Evolutionary conservation across 2,797 vertebrate genomes (phyloP), one percentile per base, ranked within the genome.

Genomic region (Lemur catta): DNA sequence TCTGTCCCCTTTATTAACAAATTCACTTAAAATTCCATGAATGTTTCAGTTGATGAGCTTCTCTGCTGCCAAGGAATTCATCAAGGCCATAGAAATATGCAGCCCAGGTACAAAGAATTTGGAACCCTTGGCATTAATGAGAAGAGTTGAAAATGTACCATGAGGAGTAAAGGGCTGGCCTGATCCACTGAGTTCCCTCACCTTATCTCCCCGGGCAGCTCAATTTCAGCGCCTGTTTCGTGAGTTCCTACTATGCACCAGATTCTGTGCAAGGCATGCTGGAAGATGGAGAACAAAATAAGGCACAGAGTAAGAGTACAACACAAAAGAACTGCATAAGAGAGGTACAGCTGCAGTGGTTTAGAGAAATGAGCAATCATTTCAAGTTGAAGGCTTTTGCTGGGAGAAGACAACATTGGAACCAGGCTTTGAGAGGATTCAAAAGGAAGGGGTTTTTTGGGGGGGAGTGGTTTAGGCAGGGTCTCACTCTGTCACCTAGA

Each of bases 1-100:
- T 88, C 80, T 50, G 50, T 65, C 67, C 78, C n/a, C 17, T 82
- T 93, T 96, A 92, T 88, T 93, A 88, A 85, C 13, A 14, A 61
- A 55, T 96, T 92, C 43, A 26, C 13, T 38, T 48, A 90, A 24
- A 89, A 89, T 76, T 95, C 59, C 65, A 91, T 61, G 84, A 74
- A 86, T 30, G 2, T 94, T 94, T 97, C 35, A 8, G 43, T 59
- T 71, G 17, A n/a, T 30, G 33, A 88, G 43, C 17, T 26, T 71
- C 50, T 82, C 30, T 75, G 50, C n/a, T 93, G 80, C 57, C 41
- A 69, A 86, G 20, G 24, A 89, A 63, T 41, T 52, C 22, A 55
- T 26, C 30, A 33, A 57, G 55, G 33, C 14, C 35, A 61, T 2
- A 85, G 72, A 93, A 94, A 92, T 57, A 26, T 24, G 48, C 81